Base-by-base conservation (phyloP, 2,113 vertebrate species). In the Colius striatus region DNA sequence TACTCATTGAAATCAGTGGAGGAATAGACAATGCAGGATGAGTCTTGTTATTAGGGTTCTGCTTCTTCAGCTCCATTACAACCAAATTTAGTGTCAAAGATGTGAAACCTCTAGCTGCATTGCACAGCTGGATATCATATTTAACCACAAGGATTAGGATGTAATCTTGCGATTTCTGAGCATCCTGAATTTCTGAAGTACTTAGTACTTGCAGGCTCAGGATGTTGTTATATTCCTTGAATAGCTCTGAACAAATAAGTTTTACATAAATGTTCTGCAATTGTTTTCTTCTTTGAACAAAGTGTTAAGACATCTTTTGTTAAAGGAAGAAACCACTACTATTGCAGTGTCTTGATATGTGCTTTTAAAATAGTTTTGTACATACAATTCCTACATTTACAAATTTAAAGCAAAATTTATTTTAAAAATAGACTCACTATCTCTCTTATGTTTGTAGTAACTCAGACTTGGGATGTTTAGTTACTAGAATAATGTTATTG, bases 151-250 rank as follows among this genome's bases (percentile, higher is more conserved):
- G 80, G 80, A 94, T 96, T 90, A 93, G 53, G 73, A 77, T 71
- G 50, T 78, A 94, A 94, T 96, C 86, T 62, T 90, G 90, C 68
- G 53, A 89, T 88, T 95, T 87, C 84, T 87, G 45, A 90, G 60
- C 70, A 89, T 78, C 58, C 79, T 87, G 73, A 61, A 86, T 94
- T 94, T 90, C 76, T 91, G n/a, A 91, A 93, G 92, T 86, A 78
- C 36, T 81, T n/a, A 23, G 2, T 85, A 90, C 32, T 81, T 93
- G 68, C 29, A 86, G 72, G 32, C 70, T 93, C 76, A 68, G 79
- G 30, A 67, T 92, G 60, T 88, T 83, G 15, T 54, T 96, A 41
- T n/a, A 19, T 41, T 57, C 45, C 61, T 81, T 83, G 90, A 70
- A 87, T 93, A 93, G 25, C 20, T 16, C 53, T 43, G 34, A 89